Conservation (phyloP, 2,113 vertebrate genomes). For the Dicaeum eximium region DNA sequence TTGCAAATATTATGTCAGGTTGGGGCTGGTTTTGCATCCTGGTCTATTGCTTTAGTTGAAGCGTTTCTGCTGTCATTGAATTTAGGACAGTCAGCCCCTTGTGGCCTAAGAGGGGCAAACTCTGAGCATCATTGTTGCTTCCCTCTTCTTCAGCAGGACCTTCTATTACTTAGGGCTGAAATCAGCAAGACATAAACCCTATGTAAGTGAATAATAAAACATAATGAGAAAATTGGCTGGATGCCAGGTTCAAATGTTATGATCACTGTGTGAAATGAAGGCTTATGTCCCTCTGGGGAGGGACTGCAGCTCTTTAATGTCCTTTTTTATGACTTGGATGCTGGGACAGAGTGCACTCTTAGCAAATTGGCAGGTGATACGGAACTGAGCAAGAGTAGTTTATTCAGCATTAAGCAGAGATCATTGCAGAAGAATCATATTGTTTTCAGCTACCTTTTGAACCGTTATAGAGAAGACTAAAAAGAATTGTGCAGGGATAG, state of each 20-base stretch:
- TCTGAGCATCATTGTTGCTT: not conserved
- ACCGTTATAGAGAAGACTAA: not conserved
- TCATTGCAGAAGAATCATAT: fast-evolving
- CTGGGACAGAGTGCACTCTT: not conserved
- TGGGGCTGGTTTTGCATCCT: not conserved
- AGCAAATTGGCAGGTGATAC: not conserved
- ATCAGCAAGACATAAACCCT: not conserved
- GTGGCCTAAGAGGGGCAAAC: not conserved
- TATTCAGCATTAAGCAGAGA: not conserved
- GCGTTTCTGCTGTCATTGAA: not conserved
- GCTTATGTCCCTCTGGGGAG: not conserved
- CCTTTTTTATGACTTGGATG: not conserved
- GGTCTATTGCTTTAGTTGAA: not conserved
- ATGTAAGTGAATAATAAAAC: not conserved
- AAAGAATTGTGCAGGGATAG: not conserved
- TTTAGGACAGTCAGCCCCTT: not conserved
- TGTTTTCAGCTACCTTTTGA: not conserved
- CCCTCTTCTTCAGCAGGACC: not conserved
- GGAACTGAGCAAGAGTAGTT: not conserved
- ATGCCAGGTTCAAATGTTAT: not conserved
- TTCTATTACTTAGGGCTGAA: not conserved
- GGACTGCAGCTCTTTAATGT: not conserved
- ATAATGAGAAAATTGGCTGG: not conserved
- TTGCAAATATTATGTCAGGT: not conserved
- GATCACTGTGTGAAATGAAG: not conserved